Percentiles rank a stretch among this genome's conserved stretches.
Conservation (phyloP, 2,888 invertebrate species). For the Acanthopleura granulata region DNA sequence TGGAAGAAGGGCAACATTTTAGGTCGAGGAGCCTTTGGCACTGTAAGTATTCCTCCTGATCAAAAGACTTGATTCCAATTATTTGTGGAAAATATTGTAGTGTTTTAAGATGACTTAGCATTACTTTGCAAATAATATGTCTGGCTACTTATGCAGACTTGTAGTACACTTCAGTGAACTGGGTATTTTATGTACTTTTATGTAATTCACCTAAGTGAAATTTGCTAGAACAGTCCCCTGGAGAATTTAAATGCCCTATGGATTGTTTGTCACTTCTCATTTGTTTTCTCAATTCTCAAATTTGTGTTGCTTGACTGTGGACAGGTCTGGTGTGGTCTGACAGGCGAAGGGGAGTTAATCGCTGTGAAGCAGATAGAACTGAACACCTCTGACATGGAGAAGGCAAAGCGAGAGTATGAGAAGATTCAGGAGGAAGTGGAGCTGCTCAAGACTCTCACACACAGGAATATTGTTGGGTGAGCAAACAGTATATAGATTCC, state of each 20-base stretch:
- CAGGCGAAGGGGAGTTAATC: conserved; percentile 67
- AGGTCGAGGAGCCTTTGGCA: conserved; percentile 69
- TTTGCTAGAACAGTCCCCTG: neutral
- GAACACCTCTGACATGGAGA: conserved; percentile 59
- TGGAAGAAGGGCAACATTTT: conserved; percentile 70
- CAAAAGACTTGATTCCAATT: too few relatives aligned
- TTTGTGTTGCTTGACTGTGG: conserved; percentile 8
- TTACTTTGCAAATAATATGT: neutral
- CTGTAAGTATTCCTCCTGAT: conserved; percentile 43
- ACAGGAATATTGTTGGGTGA: conserved; percentile 69
- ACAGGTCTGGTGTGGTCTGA: conserved; percentile 69
- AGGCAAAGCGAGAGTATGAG: conserved; percentile 67
- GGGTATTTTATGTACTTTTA: neutral
- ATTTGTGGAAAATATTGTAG: too few relatives aligned
- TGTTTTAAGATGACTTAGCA: neutral
- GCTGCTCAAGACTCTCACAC: conserved; percentile 66
- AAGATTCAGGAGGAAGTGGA: conserved; percentile 70
- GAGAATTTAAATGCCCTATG: too few relatives aligned
- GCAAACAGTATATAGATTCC: conserved; percentile 23
- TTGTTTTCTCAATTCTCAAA: too few relatives aligned
- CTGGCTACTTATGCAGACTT: too few relatives aligned
- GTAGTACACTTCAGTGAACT: too few relatives aligned
- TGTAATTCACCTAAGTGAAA: too few relatives aligned
- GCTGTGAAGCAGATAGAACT: conserved; percentile 70
- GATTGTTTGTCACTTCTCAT: too few relatives aligned